phyloP scores from a whole-genome alignment of 2,797 vertebrate species.

The Sebastolobus alascanus region DNA sequence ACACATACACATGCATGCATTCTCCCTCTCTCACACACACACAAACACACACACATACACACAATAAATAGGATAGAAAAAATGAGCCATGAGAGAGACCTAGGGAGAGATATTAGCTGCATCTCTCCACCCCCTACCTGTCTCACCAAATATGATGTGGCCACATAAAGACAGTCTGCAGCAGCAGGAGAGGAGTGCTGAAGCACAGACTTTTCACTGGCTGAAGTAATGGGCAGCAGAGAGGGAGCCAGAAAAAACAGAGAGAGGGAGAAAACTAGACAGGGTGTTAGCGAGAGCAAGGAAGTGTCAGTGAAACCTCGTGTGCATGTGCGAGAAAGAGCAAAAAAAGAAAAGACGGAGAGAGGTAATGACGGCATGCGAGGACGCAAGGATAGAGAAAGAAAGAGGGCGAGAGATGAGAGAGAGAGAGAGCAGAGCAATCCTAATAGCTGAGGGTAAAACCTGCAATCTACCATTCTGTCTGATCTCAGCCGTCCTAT shows the following conservation, averaged over 20 bases:
- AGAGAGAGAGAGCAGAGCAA: slow-evolving; percentile 45
- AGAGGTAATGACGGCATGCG: slow-evolving; percentile 25
- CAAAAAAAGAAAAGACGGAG: slow-evolving; percentile 1
- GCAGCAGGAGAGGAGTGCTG: slow-evolving; percentile 66
- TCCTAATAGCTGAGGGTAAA: slow-evolving; percentile 69
- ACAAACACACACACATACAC: slow-evolving; percentile 21
- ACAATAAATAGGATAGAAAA: slow-evolving; percentile 65
- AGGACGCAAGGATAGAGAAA: slow-evolving; percentile 25
- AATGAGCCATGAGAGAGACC: slow-evolving; percentile 67
- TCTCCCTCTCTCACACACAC: slow-evolving; percentile 25
- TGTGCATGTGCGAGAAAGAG: slow-evolving; percentile 26
- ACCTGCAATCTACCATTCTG: slow-evolving; percentile 76
- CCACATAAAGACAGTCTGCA: slow-evolving; percentile 70
- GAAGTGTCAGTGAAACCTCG: slow-evolving; percentile 52
- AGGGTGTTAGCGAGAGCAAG: slow-evolving; percentile 51
- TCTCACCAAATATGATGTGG: slow-evolving; percentile 78
- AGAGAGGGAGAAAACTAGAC: slow-evolving; percentile 34
- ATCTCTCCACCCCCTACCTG: slow-evolving; percentile 63
- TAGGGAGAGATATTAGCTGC: slow-evolving; percentile 71
- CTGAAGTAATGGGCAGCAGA: slow-evolving; percentile 61
- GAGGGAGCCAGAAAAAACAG: slow-evolving; percentile 31
- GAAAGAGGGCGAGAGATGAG: slow-evolving; percentile 34
- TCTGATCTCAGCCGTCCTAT: slow-evolving; percentile 72
- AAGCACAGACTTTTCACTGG: slow-evolving; percentile 65
- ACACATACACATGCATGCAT: slow-evolving; percentile 35